Evolutionary conservation across 1,140 invertebrate genomes (phyloP).

Genomic region (Drosophila repletoides): DNA sequence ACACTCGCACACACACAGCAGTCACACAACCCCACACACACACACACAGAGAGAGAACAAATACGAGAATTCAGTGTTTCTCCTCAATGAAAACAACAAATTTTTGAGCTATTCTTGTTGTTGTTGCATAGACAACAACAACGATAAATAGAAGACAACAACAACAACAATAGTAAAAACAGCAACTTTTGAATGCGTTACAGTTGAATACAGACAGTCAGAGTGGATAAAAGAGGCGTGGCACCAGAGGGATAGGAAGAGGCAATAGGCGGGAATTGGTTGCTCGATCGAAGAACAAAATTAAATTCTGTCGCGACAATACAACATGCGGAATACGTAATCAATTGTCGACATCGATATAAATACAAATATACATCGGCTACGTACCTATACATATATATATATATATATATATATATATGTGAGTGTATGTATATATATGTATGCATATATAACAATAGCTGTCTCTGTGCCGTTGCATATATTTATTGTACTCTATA

Average conservation of each 20-base stretch:
- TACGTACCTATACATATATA: constrained; percentile 19
- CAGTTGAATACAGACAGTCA: constrained; percentile 60
- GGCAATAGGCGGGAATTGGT: constrained; percentile 38
- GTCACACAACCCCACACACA: not conserved
- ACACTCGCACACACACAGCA: not conserved
- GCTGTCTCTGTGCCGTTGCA: not conserved
- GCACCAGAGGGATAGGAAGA: not conserved
- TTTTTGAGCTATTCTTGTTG: constrained; percentile 16
- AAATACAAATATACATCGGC: constrained; percentile 26
- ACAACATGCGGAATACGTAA: constrained; percentile 74
- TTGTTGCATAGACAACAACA: constrained; percentile 62
- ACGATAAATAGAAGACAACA: constrained; percentile 18
- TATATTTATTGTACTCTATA: too few species aligned
- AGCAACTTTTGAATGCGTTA: constrained; percentile 63
- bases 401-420: not conserved
- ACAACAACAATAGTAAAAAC: constrained; percentile 7
- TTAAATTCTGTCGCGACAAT: constrained; percentile 79
- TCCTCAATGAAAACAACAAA: constrained; percentile 33
- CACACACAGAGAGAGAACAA: constrained; percentile 52
- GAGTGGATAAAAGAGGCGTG: not conserved
- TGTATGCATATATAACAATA: not conserved
- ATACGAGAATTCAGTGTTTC: constrained; percentile 46
- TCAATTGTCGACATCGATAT: constrained; percentile 64
- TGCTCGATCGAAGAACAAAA: constrained; percentile 67
- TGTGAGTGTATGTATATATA: not conserved